These are phyloP conservation scores for Hypotaenidia okinawae DNA, from an alignment of 2,797 vertebrate species.

Conservation along the genomic window DNA sequence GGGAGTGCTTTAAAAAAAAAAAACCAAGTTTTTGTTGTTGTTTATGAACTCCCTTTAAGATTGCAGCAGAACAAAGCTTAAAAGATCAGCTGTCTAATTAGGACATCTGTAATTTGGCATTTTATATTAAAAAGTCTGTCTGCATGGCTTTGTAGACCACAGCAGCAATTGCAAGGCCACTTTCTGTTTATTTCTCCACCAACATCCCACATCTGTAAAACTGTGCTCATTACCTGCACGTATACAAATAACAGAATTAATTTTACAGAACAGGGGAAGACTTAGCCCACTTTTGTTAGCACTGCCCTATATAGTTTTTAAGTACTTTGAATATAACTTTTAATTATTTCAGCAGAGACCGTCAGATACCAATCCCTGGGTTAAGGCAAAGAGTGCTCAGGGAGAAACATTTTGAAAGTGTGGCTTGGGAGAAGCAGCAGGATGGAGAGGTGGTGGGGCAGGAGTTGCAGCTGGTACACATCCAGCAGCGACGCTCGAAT, in stretches of 20 bases:
- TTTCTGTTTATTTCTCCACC: neutral
- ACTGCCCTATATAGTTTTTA: neutral
- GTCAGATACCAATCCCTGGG: too few relatives aligned
- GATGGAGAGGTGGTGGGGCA: neutral
- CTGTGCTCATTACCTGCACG: neutral
- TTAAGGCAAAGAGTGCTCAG: neutral
- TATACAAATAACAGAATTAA: neutral
- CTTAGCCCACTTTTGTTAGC: neutral
- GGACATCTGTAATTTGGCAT: neutral
- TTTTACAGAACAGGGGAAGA: neutral
- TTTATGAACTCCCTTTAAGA: neutral
- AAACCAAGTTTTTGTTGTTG: neutral
- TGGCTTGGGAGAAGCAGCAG: neutral
- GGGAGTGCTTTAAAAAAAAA: neutral
- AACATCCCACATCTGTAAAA: neutral
- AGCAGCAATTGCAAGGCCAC: neutral
- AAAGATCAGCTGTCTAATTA: neutral
- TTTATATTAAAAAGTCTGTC: neutral
- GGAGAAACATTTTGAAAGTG: rapidly evolving
- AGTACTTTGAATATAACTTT: neutral
- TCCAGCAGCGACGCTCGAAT: neutral
- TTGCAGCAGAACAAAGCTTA: neutral
- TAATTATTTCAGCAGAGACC: neutral
- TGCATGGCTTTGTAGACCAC: neutral
- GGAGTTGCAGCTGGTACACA: neutral